phyloP scores from a whole-genome alignment of 2,797 vertebrate genomes.

The Enteromius mattozi region DNA sequence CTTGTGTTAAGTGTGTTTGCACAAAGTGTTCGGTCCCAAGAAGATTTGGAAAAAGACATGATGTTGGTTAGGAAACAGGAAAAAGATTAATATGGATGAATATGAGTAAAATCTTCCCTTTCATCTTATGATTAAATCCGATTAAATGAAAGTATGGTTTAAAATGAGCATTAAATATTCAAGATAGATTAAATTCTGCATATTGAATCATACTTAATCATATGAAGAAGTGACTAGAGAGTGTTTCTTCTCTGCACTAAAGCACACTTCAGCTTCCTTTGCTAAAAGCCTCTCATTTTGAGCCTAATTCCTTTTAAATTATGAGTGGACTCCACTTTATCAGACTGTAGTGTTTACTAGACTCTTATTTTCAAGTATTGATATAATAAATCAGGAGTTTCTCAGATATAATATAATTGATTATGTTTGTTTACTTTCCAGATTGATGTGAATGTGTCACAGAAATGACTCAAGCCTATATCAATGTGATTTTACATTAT shows the following conservation, averaged over 20 bases:
- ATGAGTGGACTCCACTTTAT: neutral
- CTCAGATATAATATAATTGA: constrained; percentile 22
- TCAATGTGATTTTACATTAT: constrained; percentile 25
- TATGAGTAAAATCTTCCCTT: neutral
- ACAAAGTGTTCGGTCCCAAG: constrained; percentile 8
- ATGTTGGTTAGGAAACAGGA: constrained; percentile 43
- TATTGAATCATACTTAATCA: constrained; percentile 13
- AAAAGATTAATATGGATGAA: constrained; percentile 31
- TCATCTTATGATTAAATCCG: neutral
- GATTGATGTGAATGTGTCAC: constrained; percentile 34
- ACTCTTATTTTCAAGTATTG: constrained; percentile 15
- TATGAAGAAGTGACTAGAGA: neutral
- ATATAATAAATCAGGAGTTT: constrained; percentile 23
- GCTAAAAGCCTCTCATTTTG: neutral
- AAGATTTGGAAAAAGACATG: constrained; percentile 48
- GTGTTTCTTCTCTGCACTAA: neutral
- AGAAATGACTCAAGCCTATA: constrained; percentile 33
- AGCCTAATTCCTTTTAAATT: constrained; percentile 20
- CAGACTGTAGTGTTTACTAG: constrained; percentile 11
- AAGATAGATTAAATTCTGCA: constrained; percentile 6
- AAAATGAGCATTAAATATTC: constrained; percentile 23
- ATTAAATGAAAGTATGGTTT: constrained; percentile 5
- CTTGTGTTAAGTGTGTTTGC: constrained; percentile 62
- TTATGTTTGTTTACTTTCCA: constrained; percentile 21
- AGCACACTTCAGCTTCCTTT: neutral